Percentiles rank a stretch among this genome's conserved stretches.
Conservation (phyloP, 2,888 invertebrate genomes). For the Coleophora deauratella region DNA sequence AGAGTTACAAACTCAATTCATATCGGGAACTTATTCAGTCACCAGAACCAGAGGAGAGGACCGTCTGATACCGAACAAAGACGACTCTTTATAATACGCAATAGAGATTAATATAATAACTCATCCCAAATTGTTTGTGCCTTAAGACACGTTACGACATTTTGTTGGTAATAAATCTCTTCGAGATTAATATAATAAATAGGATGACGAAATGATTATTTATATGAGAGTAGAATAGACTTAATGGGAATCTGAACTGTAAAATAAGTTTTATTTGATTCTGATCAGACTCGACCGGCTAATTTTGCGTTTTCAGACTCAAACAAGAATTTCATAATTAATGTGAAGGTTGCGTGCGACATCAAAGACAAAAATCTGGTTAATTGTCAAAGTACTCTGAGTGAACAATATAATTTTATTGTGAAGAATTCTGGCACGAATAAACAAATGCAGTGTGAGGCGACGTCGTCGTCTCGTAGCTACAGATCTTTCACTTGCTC, state of each 20-base stretch:
- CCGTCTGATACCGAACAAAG: slow-evolving; percentile 18
- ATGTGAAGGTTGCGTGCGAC: too few species aligned
- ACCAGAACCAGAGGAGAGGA: neutral
- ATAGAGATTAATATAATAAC: slow-evolving; percentile 23
- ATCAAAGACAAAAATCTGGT: too few species aligned
- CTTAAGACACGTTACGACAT: slow-evolving; percentile 24
- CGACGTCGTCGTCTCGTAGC: neutral
- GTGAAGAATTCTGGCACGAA: too few species aligned
- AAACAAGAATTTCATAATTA: too few species aligned
- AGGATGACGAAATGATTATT: too few species aligned
- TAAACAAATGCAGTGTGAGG: neutral
- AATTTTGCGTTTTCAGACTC: too few species aligned
- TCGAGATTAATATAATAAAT: too few species aligned
- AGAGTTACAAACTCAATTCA: slow-evolving; percentile 25
- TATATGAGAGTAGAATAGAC: too few species aligned
- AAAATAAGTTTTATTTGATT: slow-evolving; percentile 4
- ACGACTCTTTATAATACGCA: slow-evolving; percentile 21
- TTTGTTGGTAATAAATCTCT: slow-evolving; percentile 28
- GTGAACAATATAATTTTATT: too few species aligned
- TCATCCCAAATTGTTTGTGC: slow-evolving; percentile 14
- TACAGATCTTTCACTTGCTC: slow-evolving; percentile 51
- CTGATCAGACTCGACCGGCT: slow-evolving; percentile 28
- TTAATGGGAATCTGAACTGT: too few species aligned
- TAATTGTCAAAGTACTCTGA: too few species aligned
- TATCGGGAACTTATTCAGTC: slow-evolving; percentile 22